These are phyloP conservation scores for Agriopis leucophaearia DNA, from an alignment of 2,888 invertebrate genomes.

Conservation along the genomic window DNA sequence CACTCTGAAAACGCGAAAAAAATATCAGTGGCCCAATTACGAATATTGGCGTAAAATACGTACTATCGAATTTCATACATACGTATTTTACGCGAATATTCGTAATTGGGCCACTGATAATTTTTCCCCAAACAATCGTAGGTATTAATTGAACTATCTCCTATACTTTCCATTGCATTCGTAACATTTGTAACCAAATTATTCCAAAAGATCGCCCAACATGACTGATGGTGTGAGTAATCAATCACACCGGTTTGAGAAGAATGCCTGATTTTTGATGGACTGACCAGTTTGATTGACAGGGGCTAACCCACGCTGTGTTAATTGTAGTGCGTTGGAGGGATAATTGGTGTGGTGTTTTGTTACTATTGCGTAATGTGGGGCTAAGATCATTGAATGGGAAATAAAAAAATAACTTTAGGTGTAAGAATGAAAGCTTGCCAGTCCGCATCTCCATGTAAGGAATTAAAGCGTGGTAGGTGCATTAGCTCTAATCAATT, in stretches of 20 bases:
- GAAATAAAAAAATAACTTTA: too few relatives aligned
- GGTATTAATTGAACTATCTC: background rate
- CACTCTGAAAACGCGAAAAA: background rate
- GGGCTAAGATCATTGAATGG: background rate
- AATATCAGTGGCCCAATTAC: background rate
- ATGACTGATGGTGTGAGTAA: slow-evolving; percentile 8
- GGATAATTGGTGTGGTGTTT: slow-evolving; percentile 2
- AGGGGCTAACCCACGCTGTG: slow-evolving; percentile 9
- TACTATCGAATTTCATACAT: too few relatives aligned
- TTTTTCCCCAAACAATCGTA: too few relatives aligned
- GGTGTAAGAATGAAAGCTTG: too few relatives aligned
- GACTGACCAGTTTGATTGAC: slow-evolving; percentile 18
- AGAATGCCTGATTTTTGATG: slow-evolving; percentile 15
- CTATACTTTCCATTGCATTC: background rate
- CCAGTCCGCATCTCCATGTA: too few relatives aligned
- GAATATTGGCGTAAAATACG: too few relatives aligned
- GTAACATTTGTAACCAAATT: slow-evolving; percentile 7
- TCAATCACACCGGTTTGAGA: slow-evolving; percentile 4
- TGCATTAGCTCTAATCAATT: too few relatives aligned
- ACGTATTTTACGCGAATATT: too few relatives aligned
- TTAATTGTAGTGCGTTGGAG: slow-evolving; percentile 3
- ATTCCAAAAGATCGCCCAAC: slow-evolving; percentile 16
- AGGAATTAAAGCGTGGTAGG: too few relatives aligned
- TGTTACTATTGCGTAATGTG: background rate
- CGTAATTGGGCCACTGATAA: too few relatives aligned